Evolutionary conservation across 2,888 invertebrate genomes (phyloP).

Genomic region (Cheilosia scutellata): DNA sequence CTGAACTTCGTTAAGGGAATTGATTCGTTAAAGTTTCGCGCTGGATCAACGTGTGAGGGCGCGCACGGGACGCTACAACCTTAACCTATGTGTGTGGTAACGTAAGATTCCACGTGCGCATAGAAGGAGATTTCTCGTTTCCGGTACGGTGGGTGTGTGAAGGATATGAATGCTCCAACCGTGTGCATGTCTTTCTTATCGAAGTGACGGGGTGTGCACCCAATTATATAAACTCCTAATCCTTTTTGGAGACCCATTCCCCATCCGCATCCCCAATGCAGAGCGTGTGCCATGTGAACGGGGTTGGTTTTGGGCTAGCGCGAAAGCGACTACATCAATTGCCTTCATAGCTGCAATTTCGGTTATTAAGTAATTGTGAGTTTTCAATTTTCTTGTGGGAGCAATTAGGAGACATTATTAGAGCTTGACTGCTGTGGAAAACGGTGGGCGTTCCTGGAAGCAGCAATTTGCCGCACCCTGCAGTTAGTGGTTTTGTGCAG

Average conservation of each 20-base stretch:
- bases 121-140: constrained; percentile 51
- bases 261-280: neutral
- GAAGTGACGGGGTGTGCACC: constrained; percentile 34
- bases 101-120: constrained; percentile 15
- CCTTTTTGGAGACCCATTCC: neutral
- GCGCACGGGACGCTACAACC: constrained; percentile 14
- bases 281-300: constrained; percentile 8
- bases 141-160: constrained; percentile 55
- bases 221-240: constrained; percentile 3
- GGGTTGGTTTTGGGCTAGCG: constrained; percentile 39
- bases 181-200: constrained; percentile 46
- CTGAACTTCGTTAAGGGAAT: constrained; percentile 73
- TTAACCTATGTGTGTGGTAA: constrained; percentile 26
- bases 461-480: constrained; percentile 1
- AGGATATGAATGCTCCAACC: constrained; percentile 62
- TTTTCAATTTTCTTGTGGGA: constrained; percentile 70
- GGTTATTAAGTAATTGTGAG: constrained; percentile 72
- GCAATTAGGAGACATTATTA: constrained; percentile 72
- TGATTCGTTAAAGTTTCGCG: constrained; percentile 73
- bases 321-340: constrained; percentile 69
- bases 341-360: constrained; percentile 68
- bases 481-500: constrained; percentile 52
- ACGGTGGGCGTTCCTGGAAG: constrained; percentile 33
- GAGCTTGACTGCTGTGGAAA: constrained; percentile 49
- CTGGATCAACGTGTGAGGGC: constrained; percentile 27